These are phyloP conservation scores for Meghimatium bilineatum DNA, from an alignment of 2,888 invertebrate genomes.

Conservation along the genomic window DNA sequence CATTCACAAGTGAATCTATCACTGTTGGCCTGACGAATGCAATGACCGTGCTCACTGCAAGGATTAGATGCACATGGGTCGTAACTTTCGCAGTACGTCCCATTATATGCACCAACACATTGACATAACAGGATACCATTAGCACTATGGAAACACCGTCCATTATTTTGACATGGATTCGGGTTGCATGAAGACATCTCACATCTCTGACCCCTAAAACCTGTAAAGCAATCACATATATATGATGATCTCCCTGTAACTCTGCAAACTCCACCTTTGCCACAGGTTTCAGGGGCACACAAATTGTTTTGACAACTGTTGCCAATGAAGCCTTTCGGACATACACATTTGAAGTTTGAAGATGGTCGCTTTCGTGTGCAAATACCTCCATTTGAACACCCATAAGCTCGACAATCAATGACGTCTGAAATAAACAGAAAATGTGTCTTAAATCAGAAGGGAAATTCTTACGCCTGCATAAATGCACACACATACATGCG, in stretches of 20 bases:
- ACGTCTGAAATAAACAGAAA: too few species aligned
- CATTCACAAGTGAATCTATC: slow-evolving; percentile 25
- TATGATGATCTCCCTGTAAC: not conserved
- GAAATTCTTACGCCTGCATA: too few species aligned
- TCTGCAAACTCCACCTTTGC: slow-evolving; percentile 24
- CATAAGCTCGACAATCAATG: slow-evolving; percentile 26
- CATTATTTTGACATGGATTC: slow-evolving; percentile 35
- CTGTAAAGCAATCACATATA: slow-evolving; percentile 12
- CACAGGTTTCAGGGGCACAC: slow-evolving; percentile 19
- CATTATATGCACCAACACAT: slow-evolving; percentile 13
- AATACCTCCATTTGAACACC: slow-evolving; percentile 24
- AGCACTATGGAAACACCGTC: slow-evolving; percentile 7
- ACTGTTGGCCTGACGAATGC: not conserved
- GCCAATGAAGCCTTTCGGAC: slow-evolving; percentile 21
- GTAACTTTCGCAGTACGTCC: not conserved
- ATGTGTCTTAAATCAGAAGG: too few species aligned
- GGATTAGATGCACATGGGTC: slow-evolving; percentile 25
- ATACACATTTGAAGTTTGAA: not conserved
- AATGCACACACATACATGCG: too few species aligned
- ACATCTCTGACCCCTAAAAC: slow-evolving; percentile 20
- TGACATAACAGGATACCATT: slow-evolving; percentile 5
- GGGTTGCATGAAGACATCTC: slow-evolving; percentile 30
- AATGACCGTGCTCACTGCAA: slow-evolving; percentile 21
- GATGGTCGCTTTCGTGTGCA: slow-evolving; percentile 1
- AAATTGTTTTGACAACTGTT: not conserved